Percentiles rank a stretch among this genome's conserved stretches.
These are phyloP conservation scores for Ictalurus punctatus DNA, from an alignment of 2,113 vertebrate genomes.

Conservation along the genomic window DNA sequence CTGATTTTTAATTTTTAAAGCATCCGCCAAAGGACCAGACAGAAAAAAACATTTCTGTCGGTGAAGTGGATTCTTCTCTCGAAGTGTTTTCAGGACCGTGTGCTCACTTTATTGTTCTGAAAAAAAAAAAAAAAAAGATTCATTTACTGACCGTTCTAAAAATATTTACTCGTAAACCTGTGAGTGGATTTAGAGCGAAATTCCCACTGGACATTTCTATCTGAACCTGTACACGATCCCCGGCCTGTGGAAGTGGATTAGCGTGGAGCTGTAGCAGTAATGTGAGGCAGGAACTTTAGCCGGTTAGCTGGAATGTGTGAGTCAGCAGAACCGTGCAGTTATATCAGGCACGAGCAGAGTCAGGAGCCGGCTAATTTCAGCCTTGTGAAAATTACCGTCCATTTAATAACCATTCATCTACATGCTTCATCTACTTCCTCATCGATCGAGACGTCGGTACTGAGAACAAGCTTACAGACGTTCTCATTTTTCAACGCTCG, in stretches of 20 bases:
- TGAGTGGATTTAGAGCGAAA: not conserved
- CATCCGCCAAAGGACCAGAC: not conserved
- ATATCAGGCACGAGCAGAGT: slow-evolving; percentile 58
- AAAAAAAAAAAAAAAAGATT: not conserved
- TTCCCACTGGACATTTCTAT: not conserved
- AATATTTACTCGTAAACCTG: not conserved
- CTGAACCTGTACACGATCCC: not conserved
- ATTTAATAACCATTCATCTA: slow-evolving; percentile 30
- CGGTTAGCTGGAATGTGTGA: slow-evolving; percentile 57
- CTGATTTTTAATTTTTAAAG: not conserved
- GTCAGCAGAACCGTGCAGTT: slow-evolving; percentile 65
- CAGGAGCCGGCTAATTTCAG: slow-evolving; percentile 67
- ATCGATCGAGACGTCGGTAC: too few relatives aligned
- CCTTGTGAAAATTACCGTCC: slow-evolving; percentile 50
- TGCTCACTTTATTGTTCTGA: not conserved
- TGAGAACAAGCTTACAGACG: not conserved
- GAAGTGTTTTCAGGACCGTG: not conserved
- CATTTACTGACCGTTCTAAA: not conserved
- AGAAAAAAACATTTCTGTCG: not conserved
- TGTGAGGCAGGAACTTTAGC: slow-evolving; percentile 2
- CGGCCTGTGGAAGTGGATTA: not conserved
- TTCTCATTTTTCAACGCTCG: not conserved
- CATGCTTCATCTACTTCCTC: not conserved
- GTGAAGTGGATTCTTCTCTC: not conserved
- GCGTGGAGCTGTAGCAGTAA: not conserved